Evolutionary conservation across 2,888 invertebrate species (phyloP), one percentile per base, ranked within the genome.

Genomic region (Mactromeris polynyma): DNA sequence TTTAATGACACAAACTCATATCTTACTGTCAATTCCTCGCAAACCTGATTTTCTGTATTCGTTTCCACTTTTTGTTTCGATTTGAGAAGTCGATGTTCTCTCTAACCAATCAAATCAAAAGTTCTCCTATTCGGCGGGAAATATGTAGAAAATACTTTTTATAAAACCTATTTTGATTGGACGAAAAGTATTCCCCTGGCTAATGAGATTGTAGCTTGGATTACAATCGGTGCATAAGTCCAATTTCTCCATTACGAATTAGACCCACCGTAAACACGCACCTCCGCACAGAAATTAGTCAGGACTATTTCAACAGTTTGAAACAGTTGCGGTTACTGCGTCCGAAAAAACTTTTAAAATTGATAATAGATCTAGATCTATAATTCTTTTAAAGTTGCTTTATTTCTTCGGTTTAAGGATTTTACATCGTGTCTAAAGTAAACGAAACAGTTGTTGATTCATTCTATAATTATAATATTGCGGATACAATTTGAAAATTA

Each of bases 101-200:
- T 26, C 73, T n/a, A 14, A 83, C 83, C 83, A 83, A 83, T 83
- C 73, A 83, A 83, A 83, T 73, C 73, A 83, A 42, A 83, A 11
- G 42, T 46, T 26, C 1, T 3, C 1, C 11, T 7, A 33, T 64
- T 73, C 26, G 26, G 83, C 83, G 83, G 83, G 83, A 73, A 73
- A 83, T 73, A 14, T n/a, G n/a, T 36, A 4, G 17, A 26, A 73
- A 73, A 73, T 11, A 11, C 73, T 1, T 33, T 14, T 73, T 73
- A 36, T 14, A 36, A 73, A 73, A 73, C 19, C 36, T 33, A 14
- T 2, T 73, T 73, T 33, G 33, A 73, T 73, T 73, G 36, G 73
- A 19, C 26, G 11, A 73, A 36, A 19, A 3, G 4, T 26, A 11
- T 33, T 4, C 33, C 3, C 19, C 17, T 17, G 33, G 1, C 73